Evolutionary conservation across 2,113 vertebrate species (phyloP), one percentile per base, ranked within the genome.

Genomic region (Rhizomys pruinosus): DNA sequence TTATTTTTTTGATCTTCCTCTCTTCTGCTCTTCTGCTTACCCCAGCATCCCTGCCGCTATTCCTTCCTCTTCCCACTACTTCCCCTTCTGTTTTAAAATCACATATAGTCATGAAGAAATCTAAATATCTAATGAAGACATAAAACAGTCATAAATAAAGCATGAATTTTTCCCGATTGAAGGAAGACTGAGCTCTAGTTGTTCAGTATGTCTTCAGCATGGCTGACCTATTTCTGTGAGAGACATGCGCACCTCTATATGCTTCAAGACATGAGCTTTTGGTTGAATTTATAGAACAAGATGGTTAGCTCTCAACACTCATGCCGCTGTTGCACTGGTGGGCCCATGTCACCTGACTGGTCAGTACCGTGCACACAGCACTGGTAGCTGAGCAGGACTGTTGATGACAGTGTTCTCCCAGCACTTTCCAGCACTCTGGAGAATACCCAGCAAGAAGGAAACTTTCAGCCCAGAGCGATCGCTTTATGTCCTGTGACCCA

Each of bases 1-100:
- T 52, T 52, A 52, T 52, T 63, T 80, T 61, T 3, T 61, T 81
- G 23, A 11, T 17, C 29, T 55, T 59, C 11, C 3, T 42, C 0
- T 9, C 5, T 1, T 22, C 10, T 7, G 16, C 27, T 7, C n/a
- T 1, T 11, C 1, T 8, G 15, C 16, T 81, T 15, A 59, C 37
- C 1, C 59, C 25, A 16, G 17, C 44, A 42, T 42, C 34, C 7
- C 39, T 68, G 66, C 42, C 68, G 29, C 15, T 22, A 13, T 84
- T 47, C 42, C 42, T 39, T 44, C 63, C 39, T 15, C 8, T 39
- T 37, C 25, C 32, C 17, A 29, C 25, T 61, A 19, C 25, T n/a
- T 10, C 39, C 17, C 11, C 16, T 84, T 52, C 47, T 52, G 47
- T 52, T 52, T 52, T 52, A 6, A 52, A 7, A 52, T 7, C 47